Evolutionary conservation across 1,140 invertebrate genomes (phyloP).

Genomic region (Cryptotermes secundus): DNA sequence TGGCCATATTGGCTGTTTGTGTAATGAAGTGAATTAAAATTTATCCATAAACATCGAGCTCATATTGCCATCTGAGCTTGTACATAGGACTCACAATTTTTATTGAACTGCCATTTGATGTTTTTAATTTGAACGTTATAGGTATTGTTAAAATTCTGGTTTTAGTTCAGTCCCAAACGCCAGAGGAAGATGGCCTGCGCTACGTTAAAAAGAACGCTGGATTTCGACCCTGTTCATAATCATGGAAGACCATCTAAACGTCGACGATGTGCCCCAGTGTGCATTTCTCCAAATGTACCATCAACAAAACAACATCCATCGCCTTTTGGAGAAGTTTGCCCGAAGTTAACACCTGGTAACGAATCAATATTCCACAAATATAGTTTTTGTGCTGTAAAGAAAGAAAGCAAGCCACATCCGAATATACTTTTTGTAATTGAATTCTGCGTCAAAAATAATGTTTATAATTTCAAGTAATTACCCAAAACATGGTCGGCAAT

Average conservation of each 20-base stretch:
- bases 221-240: slow-evolving; percentile 86
- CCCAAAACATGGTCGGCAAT: no score
- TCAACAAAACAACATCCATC: slow-evolving; percentile 61
- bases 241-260: slow-evolving; percentile 79
- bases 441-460: no score
- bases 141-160: not conserved
- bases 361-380: not conserved
- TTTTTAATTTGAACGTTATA: not conserved
- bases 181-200: slow-evolving; percentile 86
- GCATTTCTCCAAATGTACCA: slow-evolving; percentile 66
- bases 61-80: not conserved
- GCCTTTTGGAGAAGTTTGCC: slow-evolving; percentile 72
- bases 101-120: not conserved
- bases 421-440: no score
- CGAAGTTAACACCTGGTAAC: slow-evolving; percentile 84
- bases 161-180: not conserved
- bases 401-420: no score
- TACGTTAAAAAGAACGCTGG: slow-evolving; percentile 87
- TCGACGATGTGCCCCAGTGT: slow-evolving; percentile 83
- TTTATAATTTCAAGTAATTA: no score
- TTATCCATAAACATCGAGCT: slow-evolving; percentile 26
- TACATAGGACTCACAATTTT: not conserved
- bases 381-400: not conserved
- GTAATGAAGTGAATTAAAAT: not conserved
- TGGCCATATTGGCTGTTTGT: slow-evolving; percentile 29